A percentile compares a stretch with the other conserved stretches of the same genome.
phyloP scores from a whole-genome alignment of 2,888 invertebrate genomes.

The Rhamnusium bicolor region DNA sequence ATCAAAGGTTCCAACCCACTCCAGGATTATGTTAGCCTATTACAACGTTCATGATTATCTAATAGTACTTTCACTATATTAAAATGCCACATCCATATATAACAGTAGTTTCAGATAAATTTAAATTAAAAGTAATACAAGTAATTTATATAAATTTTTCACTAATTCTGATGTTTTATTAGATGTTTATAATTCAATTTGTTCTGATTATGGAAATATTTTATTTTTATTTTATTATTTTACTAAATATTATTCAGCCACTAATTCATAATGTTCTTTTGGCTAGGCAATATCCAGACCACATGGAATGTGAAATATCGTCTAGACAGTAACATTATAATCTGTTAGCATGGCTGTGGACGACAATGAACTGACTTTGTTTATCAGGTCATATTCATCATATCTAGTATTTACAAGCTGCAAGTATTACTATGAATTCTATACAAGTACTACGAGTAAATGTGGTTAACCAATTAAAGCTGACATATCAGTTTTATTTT shows the following conservation, averaged over 20 bases:
- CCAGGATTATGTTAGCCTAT: no score
- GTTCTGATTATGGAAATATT: no score
- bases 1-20: no score
- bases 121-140: no score
- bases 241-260: neutral
- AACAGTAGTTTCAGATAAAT: no score
- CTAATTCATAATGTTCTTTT: neutral
- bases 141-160: no score
- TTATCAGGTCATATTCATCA: slow-evolving; percentile 4
- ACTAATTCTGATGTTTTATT: no score
- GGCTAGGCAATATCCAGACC: neutral
- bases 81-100: no score
- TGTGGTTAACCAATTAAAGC: neutral
- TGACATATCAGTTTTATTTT: neutral
- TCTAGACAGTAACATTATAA: slow-evolving; percentile 4
- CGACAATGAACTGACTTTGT: slow-evolving; percentile 2
- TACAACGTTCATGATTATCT: no score
- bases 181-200: no score
- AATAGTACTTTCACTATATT: no score
- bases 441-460: neutral
- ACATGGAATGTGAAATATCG: neutral
- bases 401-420: neutral
- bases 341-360: neutral
- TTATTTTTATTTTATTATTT: no score
- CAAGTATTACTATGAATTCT: neutral